phyloP scores from a whole-genome alignment of 2,113 vertebrate genomes.

The Bettongia penicillata region DNA sequence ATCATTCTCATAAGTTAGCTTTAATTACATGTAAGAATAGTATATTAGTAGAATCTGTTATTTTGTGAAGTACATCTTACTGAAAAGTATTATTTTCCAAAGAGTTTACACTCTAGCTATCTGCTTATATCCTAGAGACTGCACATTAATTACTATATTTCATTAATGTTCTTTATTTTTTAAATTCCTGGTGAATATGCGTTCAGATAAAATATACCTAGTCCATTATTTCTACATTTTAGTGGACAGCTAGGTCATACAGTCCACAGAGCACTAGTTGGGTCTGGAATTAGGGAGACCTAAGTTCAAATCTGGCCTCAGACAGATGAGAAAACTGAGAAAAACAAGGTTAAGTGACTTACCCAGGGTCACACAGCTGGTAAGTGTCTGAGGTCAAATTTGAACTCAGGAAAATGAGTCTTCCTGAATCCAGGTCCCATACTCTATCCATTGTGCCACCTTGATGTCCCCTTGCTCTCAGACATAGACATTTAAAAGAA shows the following conservation, averaged over 20 bases:
- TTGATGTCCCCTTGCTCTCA: background rate
- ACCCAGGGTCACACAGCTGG: background rate
- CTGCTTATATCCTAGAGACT: background rate
- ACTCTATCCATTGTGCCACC: background rate
- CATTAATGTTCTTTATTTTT: background rate
- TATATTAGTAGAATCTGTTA: slow-evolving; percentile 65
- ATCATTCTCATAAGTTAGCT: slow-evolving; percentile 71
- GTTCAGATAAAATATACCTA: background rate
- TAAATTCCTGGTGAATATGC: slow-evolving; percentile 13
- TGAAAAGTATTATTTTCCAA: slow-evolving; percentile 61
- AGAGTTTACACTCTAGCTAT: slow-evolving; percentile 50
- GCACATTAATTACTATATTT: slow-evolving; percentile 25
- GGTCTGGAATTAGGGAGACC: background rate
- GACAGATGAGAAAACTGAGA: background rate
- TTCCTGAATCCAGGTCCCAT: background rate
- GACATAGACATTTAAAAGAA: background rate
- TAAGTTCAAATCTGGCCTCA: background rate
- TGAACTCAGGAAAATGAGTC: background rate
- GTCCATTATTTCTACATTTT: background rate
- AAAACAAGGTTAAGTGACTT: background rate
- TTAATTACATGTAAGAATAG: slow-evolving; percentile 73
- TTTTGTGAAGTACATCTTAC: slow-evolving; percentile 56
- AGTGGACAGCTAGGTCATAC: background rate
- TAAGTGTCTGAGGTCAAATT: background rate
- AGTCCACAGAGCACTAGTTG: background rate